Conservation (phyloP, 37 sponge, comb jelly and placozoan genomes). For the Chondrilla cf. caribensis region DNA sequence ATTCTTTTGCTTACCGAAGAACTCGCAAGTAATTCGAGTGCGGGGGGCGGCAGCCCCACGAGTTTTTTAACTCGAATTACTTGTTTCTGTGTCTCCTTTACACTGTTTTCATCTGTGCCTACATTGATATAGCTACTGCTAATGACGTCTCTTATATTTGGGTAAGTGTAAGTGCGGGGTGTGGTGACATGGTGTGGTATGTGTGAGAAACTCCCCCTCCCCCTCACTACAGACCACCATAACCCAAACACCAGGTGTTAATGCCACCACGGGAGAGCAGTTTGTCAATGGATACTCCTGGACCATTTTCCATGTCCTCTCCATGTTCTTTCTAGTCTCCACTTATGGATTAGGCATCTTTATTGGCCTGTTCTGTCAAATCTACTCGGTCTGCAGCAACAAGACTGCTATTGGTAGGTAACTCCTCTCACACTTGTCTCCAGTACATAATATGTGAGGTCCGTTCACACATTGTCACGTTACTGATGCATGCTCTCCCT, state of each 20-base stretch:
- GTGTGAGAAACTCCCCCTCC: background rate
- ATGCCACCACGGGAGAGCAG: background rate
- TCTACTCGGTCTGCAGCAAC: constrained; percentile 73
- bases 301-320: constrained; percentile 67
- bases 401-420: constrained; percentile 80
- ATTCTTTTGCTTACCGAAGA: too few species aligned
- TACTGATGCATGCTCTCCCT: background rate
- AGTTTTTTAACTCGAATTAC: too few species aligned
- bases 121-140: constrained; percentile 36
- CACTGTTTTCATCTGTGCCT: constrained; percentile 60
- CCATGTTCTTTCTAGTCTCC: constrained; percentile 64
- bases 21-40: too few species aligned
- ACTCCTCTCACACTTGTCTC: too few species aligned
- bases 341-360: constrained; percentile 62
- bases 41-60: too few species aligned
- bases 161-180: too few species aligned
- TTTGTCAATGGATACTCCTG: constrained; percentile 8
- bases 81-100: constrained; percentile 87
- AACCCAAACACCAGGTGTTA: background rate
- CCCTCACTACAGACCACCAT: background rate
- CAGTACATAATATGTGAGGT: too few species aligned
- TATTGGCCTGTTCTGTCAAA: constrained; percentile 66
- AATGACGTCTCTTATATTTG: constrained; percentile 47
- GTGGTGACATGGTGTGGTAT: background rate
- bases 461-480: background rate